These are phyloP conservation scores for Lonchura striata DNA, from an alignment of 2,113 vertebrate species.

Conservation along the genomic window DNA sequence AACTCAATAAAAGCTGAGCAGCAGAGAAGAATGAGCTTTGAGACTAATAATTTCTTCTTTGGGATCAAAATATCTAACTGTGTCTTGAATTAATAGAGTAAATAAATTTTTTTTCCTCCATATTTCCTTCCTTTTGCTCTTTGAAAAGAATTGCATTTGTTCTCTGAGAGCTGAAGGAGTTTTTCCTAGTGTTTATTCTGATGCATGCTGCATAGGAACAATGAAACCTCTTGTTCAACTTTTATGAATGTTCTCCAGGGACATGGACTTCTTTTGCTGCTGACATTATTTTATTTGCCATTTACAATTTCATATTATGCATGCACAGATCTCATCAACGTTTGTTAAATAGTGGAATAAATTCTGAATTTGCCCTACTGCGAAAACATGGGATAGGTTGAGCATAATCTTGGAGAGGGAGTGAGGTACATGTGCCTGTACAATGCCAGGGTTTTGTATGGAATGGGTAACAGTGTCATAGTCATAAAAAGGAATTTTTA, in stretches of 20 bases:
- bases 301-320: not conserved
- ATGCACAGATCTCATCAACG: not conserved
- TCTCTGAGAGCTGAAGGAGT: not conserved
- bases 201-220: not conserved
- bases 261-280: not conserved
- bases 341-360: not conserved
- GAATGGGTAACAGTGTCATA: not conserved
- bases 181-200: not conserved
- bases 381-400: not conserved
- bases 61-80: not conserved
- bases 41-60: not conserved
- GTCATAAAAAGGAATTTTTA: not conserved
- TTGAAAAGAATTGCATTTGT: not conserved
- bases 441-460: not conserved
- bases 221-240: constrained; percentile 11
- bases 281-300: not conserved
- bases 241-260: not conserved
- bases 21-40: not conserved
- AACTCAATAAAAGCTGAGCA: not conserved
- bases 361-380: not conserved
- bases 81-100: not conserved
- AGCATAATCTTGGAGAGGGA: not conserved
- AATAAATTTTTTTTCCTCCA: not conserved
- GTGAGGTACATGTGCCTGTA: fast-evolving
- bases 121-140: not conserved